Evolutionary conservation across 2,888 invertebrate genomes (phyloP), one percentile per base, ranked within the genome.

Genomic region (Nasonia oneida): DNA sequence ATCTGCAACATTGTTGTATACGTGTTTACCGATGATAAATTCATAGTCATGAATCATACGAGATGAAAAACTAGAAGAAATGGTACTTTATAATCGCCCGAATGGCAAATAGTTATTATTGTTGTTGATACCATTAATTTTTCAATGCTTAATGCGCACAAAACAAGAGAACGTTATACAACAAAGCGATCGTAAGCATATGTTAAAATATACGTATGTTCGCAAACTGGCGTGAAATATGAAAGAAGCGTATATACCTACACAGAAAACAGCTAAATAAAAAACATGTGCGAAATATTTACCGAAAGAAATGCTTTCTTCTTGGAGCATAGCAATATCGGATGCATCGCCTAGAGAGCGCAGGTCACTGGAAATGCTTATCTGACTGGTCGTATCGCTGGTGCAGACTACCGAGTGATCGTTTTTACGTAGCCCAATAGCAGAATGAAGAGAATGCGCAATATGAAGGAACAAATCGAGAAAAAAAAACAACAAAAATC

Each of bases 1-100:
- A 94, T 97, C 97, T 97, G 93, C 64, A 87, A 87, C 37, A 73
- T n/a, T 42, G 47, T 73, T 42, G 23, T 10, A 47, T 33, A 67
- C 14, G 29, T 67, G 6, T n/a, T n/a, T 57, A 57, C 5, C 18
- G 6, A 18, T 57, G 4, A 57, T 33, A 33, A 67, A 4, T 67
- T 67, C 23, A 3, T 2, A 67, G 14, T 33, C 29, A 67, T 29
- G 47, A 12, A 14, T 67, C 12, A 15, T 33, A 33, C 8, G 10
- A 23, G 29, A 23, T 29, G 14, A 67, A 4, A 67, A 67, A 12
- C 47, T 14, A 23, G 29, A 33, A 67, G 15, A 15, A 29, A 33
- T 10, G 3, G 33, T 29, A 33, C 15, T 67, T 61, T 61, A 61
- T 10, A 61, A 8, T 61, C 33, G 23, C 57, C 6, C n/a, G 4